Evolutionary conservation across 2,888 invertebrate species (phyloP).

Genomic region (Cryptocephalus primarius): DNA sequence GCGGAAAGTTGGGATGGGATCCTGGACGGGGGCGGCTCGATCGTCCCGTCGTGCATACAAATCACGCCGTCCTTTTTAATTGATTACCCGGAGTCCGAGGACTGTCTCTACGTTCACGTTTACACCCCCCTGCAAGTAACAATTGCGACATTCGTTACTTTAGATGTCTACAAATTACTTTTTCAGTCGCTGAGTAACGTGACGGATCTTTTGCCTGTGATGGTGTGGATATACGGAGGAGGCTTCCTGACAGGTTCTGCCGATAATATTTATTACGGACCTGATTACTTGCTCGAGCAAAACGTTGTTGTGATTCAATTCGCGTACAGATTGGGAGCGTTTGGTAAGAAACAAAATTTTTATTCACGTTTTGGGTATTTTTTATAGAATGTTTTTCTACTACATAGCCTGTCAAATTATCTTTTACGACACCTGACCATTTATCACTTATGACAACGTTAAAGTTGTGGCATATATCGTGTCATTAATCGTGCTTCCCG

Average conservation of each 20-base stretch:
- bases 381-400: no score
- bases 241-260: constrained; percentile 18
- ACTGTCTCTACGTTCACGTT: constrained; percentile 23
- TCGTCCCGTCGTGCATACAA: constrained; percentile 10
- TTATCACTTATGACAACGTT: no score
- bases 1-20: constrained; percentile 10
- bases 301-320: constrained; percentile 21
- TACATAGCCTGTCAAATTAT: no score
- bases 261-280: constrained; percentile 27
- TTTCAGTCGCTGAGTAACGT: no score
- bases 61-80: constrained; percentile 2
- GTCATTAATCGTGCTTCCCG: no score
- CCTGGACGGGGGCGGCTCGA: constrained; percentile 6
- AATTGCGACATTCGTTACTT: not conserved
- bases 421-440: no score
- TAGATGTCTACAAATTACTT: no score
- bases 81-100: constrained; percentile 17
- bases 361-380: not conserved
- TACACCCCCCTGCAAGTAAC: constrained; percentile 16
- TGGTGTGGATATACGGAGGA: constrained; percentile 29
- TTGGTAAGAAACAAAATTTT: constrained; percentile 15
- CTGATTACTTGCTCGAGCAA: constrained; percentile 21
- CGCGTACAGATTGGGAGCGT: constrained; percentile 23
- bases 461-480: no score
- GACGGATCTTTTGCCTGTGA: constrained; percentile 16